Evolutionary conservation across 2,888 invertebrate species (phyloP).

Genomic region (Eristalis intricaria): DNA sequence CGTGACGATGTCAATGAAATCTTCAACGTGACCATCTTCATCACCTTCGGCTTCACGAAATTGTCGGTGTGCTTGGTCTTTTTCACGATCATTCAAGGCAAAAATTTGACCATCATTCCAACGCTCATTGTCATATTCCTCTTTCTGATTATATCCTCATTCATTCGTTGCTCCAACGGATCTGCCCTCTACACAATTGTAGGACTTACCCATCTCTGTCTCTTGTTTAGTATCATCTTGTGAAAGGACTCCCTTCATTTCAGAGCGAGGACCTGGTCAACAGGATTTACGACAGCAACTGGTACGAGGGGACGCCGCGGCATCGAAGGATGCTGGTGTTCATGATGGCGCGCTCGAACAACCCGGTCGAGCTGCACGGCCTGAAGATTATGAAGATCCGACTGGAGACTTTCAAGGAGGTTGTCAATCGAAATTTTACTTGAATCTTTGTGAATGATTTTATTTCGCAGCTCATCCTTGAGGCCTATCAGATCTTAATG

Average conservation of each 20-base stretch:
- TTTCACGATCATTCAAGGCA: not conserved
- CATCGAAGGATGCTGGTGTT: constrained; percentile 3
- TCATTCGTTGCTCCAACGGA: not conserved
- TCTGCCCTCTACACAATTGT: not conserved
- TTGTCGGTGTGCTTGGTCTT: not conserved
- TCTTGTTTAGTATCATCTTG: not conserved
- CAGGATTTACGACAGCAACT: constrained; percentile 14
- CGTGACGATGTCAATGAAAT: not conserved
- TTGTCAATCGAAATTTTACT: not conserved
- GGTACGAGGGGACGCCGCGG: constrained; percentile 8
- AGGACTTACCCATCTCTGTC: not conserved
- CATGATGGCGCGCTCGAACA: constrained; percentile 7
- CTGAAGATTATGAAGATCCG: not conserved
- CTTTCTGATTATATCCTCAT: not conserved
- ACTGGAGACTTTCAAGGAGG: constrained; percentile 24
- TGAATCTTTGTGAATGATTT: not conserved
- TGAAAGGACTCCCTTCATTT: not conserved
- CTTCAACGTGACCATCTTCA: not conserved
- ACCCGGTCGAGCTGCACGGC: not conserved
- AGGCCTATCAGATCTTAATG: constrained; percentile 11
- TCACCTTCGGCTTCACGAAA: not conserved
- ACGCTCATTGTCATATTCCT: not conserved
- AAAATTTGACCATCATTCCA: not conserved
- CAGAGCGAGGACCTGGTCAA: not conserved
- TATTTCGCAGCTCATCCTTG: not conserved